Conservation (phyloP, 1,140 invertebrate species). For the Bombus polaris region DNA sequence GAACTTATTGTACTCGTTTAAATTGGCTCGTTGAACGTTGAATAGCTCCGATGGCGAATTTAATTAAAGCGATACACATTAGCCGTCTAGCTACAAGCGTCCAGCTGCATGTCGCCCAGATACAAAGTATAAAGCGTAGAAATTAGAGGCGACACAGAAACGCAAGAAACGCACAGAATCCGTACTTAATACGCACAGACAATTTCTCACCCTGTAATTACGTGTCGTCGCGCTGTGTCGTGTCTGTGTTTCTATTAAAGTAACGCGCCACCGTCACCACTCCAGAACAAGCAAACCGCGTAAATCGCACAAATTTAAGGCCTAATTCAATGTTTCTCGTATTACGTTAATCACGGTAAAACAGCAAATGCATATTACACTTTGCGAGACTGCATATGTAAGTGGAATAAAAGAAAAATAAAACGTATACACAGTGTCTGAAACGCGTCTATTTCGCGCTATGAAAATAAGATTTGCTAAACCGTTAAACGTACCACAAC, state of each 20-base stretch:
- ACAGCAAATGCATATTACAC: background rate
- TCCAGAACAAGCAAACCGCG: background rate
- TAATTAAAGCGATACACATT: conserved; percentile 53
- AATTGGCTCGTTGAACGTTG: conserved; percentile 54
- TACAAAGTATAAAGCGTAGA: background rate
- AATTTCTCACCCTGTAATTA: conserved; percentile 22
- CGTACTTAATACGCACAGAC: background rate
- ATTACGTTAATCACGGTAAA: conserved; percentile 26
- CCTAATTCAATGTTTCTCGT: conserved; percentile 41
- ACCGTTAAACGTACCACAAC: background rate
- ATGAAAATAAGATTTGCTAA: background rate
- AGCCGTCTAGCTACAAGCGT: conserved; percentile 1
- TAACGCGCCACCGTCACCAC: background rate
- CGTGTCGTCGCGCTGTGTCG: background rate
- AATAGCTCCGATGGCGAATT: conserved; percentile 46
- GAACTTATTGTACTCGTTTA: conserved; percentile 40
- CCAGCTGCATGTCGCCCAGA: background rate
- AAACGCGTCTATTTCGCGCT: background rate
- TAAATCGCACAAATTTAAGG: conserved; percentile 32
- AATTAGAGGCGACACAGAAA: background rate
- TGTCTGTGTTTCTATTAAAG: background rate
- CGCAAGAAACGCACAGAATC: conserved; percentile 6
- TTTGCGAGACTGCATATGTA: background rate
- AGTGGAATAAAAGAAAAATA: background rate
- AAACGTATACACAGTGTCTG: background rate